Evolutionary conservation across 2,113 vertebrate species (phyloP), one percentile per base, ranked within the genome.

Genomic region (Actenoides hombroni): DNA sequence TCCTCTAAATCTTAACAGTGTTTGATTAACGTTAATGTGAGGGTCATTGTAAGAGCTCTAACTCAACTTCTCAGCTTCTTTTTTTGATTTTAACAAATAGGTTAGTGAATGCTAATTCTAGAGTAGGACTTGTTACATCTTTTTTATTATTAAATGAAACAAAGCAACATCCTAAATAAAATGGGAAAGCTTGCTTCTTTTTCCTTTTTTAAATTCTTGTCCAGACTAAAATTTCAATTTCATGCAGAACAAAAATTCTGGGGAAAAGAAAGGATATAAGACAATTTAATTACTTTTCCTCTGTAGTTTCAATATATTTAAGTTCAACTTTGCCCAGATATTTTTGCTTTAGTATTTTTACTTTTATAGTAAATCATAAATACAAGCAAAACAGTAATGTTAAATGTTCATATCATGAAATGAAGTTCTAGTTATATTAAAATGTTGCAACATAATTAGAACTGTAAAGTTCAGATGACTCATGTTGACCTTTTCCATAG

Each of bases 211-310:
- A 44, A 59, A 19, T 54, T 77, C 10, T 80, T 67, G 4, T 54
- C 9, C 42, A 65, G 33, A 44, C 7, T 4, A 44, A 67, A 48
- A 51, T 56, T 64, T 69, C 13, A 26, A 12, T 77, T 83, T 80
- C 9, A 16, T 46, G 21, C 4, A 77, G 14, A 53, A 42, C 3
- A 82, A 49, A 68, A 6, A 3, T 17, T 90, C 31, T 16, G 31
- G 16, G 16, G 10, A 3, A 48, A 53, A 53, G 26, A n/a, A 35
- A 0, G 0, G 1, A 21, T 44, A 44, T 64, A 49, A 56, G 16
- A 60, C 1, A 64, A 33, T 2, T 44, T 2, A 49, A 16, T 20
- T 61, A 9, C 7, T 83, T 76, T 75, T 56, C 3, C 8, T 64
- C 42, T 61, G 17, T 46, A 76, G 10, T 37, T 70, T 35, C 56